These are phyloP conservation scores for Kobus ellipsiprymnus DNA, from an alignment of 2,113 vertebrate species.

Conservation along the genomic window DNA sequence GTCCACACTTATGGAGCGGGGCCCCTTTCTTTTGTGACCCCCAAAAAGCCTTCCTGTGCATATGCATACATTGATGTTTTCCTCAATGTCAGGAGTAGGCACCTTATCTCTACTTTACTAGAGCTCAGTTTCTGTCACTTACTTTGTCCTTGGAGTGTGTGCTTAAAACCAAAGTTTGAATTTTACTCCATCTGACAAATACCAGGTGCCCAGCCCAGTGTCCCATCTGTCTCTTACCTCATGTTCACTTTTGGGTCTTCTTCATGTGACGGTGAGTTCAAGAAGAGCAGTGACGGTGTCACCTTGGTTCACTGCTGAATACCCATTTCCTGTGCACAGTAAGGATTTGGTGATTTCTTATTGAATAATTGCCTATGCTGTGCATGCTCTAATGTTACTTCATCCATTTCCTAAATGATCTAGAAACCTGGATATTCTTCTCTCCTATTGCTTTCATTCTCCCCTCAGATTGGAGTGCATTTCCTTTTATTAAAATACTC, in stretches of 20 bases:
- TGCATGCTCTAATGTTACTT: neutral
- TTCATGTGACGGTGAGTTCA: neutral
- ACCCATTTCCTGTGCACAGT: neutral
- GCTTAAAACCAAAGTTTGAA: neutral
- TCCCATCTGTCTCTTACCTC: neutral
- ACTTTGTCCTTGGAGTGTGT: neutral
- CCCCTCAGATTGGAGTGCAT: neutral
- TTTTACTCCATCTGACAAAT: neutral
- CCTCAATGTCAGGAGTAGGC: neutral
- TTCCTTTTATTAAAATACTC: neutral
- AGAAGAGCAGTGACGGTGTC: rapidly evolving
- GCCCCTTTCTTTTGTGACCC: neutral
- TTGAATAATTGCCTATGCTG: neutral
- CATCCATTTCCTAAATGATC: neutral
- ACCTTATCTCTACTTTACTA: neutral
- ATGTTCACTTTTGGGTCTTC: neutral
- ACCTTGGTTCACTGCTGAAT: neutral
- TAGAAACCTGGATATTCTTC: neutral
- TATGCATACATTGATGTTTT: neutral
- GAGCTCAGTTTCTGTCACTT: neutral
- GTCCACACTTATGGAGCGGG: neutral
- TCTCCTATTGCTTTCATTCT: neutral
- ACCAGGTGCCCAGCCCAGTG: neutral
- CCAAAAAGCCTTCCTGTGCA: neutral
- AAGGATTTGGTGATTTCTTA: neutral